Evolutionary conservation across 35 echinoderm and acorn worm genomes (phyloP).

Genomic region (Heliocidaris erythrogramma): DNA sequence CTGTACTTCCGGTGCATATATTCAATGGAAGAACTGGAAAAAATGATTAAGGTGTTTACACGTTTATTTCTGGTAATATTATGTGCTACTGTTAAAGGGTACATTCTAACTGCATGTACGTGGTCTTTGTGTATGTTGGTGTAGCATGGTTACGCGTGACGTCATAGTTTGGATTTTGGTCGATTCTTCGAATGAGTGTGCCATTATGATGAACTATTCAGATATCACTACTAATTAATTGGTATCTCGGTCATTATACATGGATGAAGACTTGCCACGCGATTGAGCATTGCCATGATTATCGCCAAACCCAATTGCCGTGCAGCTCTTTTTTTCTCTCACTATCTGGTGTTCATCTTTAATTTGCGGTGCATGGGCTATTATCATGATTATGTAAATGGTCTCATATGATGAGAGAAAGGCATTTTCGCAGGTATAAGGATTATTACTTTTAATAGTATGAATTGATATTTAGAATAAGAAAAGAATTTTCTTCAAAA

Average conservation of each 20-base stretch:
- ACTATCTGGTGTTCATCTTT: background rate
- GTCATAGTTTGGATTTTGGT: background rate
- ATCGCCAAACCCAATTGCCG: background rate
- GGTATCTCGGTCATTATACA: conserved; percentile 10
- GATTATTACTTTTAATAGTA: background rate
- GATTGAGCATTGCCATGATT: background rate
- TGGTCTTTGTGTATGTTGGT: background rate
- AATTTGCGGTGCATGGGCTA: background rate
- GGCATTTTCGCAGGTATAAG: background rate
- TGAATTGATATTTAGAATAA: too few species aligned
- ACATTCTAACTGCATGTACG: background rate
- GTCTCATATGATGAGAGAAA: too few species aligned
- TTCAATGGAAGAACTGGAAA: background rate
- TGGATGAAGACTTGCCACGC: background rate
- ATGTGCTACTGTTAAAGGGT: background rate
- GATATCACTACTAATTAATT: background rate
- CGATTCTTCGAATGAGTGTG: background rate
- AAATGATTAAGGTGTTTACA: background rate
- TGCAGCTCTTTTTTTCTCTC: background rate
- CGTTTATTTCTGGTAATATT: background rate
- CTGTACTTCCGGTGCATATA: background rate
- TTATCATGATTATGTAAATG: background rate
- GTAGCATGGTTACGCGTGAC: background rate
- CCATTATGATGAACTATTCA: background rate
- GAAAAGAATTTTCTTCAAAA: too few species aligned